phyloP scores from a whole-genome alignment of 2,888 invertebrate genomes.

The Anorthoa munda region DNA sequence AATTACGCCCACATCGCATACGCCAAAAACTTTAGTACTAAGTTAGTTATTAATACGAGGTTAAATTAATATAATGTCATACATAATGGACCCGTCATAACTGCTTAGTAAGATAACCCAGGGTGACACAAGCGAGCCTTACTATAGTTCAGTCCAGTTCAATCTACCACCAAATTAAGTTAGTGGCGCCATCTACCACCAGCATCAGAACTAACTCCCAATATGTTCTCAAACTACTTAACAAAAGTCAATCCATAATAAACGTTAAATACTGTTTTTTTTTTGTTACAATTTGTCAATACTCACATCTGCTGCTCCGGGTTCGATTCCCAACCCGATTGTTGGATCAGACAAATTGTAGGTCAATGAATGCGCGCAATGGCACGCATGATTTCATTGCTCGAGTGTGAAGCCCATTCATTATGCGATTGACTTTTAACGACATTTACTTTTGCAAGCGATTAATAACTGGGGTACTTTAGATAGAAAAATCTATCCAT shows the following conservation, averaged over 20 bases:
- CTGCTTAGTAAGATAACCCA: too few relatives aligned
- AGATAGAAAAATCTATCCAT: neutral
- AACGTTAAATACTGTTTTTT: conserved; percentile 66
- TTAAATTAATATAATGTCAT: too few relatives aligned
- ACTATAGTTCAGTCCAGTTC: neutral
- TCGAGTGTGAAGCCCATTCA: conserved; percentile 49
- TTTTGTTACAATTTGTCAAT: conserved; percentile 72
- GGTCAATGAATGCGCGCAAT: conserved; percentile 69
- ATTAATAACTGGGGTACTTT: conserved; percentile 1
- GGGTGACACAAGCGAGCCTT: too few relatives aligned
- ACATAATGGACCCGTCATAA: too few relatives aligned
- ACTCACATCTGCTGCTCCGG: conserved; percentile 73
- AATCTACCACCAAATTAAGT: neutral
- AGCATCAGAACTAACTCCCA: conserved; percentile 13
- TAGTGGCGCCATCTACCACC: conserved; percentile 28
- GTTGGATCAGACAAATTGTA: conserved; percentile 73
- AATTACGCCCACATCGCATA: too few relatives aligned
- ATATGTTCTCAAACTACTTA: neutral
- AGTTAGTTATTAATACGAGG: too few relatives aligned
- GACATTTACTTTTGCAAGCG: conserved; percentile 15
- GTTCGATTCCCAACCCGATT: conserved; percentile 68
- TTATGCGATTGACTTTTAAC: conserved; percentile 43
- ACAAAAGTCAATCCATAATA: conserved; percentile 42
- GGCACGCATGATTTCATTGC: conserved; percentile 62
- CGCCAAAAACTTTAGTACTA: too few relatives aligned